Conservation (phyloP, 2,797 vertebrate species). For the Miichthys miiuy region DNA sequence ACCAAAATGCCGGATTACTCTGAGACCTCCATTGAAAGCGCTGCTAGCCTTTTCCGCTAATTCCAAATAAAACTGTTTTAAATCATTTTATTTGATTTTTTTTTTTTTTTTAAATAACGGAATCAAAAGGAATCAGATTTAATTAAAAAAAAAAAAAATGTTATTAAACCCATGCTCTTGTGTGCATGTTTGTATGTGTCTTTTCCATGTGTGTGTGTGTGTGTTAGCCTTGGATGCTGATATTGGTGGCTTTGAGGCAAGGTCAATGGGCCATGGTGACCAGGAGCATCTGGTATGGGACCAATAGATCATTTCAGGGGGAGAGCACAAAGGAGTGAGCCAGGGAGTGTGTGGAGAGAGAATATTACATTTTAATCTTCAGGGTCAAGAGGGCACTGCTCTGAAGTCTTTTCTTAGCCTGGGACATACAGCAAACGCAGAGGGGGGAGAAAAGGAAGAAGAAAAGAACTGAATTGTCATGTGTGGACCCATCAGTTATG, state of each 20-base stretch:
- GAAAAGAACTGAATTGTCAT: background rate
- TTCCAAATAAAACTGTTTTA: background rate
- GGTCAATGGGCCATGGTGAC: constrained; percentile 37
- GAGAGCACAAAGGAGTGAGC: background rate
- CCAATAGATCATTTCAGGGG: constrained; percentile 32
- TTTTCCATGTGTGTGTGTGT: background rate
- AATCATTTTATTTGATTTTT: background rate
- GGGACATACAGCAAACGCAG: background rate
- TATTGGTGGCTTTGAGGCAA: constrained; percentile 39
- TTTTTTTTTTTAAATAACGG: background rate
- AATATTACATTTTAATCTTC: constrained; percentile 33
- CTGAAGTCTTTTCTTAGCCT: constrained; percentile 9
- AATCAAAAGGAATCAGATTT: constrained; percentile 2
- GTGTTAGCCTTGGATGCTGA: constrained; percentile 32
- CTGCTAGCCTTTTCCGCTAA: background rate
- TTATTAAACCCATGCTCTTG: background rate
- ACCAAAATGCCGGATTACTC: no score
- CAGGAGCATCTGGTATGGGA: background rate
- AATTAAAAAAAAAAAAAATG: background rate
- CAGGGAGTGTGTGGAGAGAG: background rate
- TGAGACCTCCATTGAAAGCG: background rate
- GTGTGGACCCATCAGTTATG: constrained; percentile 1
- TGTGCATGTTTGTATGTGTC: background rate
- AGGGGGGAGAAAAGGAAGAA: background rate
- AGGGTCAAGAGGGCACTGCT: constrained; percentile 18